These are phyloP conservation scores for Synergus gifuensis DNA, from an alignment of 2,888 invertebrate species.

Conservation along the genomic window DNA sequence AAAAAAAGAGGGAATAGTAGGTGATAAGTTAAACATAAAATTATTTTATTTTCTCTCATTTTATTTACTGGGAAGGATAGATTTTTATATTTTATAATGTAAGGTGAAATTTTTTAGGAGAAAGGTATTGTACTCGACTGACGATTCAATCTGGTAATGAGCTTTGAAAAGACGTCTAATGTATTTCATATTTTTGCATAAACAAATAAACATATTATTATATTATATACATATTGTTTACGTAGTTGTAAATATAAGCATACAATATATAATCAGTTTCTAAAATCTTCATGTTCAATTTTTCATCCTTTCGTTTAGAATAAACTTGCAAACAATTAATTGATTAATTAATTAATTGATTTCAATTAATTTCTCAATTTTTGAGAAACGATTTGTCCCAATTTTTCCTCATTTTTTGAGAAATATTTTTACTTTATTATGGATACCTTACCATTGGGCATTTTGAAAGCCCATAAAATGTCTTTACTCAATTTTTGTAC, in stretches of 20 bases:
- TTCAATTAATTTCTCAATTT: neutral
- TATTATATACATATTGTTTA: conserved; percentile 28
- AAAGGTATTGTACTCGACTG: conserved; percentile 20
- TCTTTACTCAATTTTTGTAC: neutral
- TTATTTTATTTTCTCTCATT: neutral
- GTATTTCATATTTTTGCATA: conserved; percentile 38
- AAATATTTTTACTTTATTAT: neutral
- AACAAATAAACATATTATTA: conserved; percentile 21
- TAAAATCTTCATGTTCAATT: neutral
- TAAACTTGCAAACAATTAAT: neutral
- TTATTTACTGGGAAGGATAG: neutral
- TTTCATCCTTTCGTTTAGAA: neutral
- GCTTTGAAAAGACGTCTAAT: conserved; percentile 29
- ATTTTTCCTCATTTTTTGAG: neutral
- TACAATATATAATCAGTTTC: conserved; percentile 26
- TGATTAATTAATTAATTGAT: neutral
- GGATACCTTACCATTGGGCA: no score
- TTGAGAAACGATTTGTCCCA: neutral
- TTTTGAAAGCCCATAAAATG: neutral
- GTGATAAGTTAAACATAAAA: neutral
- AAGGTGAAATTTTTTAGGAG: conserved; percentile 1
- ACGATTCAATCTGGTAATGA: conserved; percentile 32
- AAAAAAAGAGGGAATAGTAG: neutral
- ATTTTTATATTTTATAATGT: neutral
- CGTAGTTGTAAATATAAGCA: conserved; percentile 33